Base-by-base conservation (phyloP, 2,113 vertebrate genomes). In the Dicentrarchus labrax region DNA sequence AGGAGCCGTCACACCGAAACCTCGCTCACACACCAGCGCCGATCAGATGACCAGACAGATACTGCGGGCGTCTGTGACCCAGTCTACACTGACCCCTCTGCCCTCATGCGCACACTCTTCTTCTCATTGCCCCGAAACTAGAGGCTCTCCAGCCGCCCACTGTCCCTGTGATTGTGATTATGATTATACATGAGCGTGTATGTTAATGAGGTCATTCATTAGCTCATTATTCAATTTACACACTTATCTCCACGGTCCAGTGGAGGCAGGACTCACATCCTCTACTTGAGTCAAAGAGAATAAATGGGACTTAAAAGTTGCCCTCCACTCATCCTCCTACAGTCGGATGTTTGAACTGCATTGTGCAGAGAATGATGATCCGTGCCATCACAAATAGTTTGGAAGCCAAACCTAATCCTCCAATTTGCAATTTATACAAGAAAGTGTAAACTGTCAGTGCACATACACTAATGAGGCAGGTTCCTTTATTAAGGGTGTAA, bases 1-100 rank as follows among this genome's bases (percentile, higher is more conserved):
- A 95, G 94, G 92, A 88, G 91, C 90, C 89, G 93, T 80, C 86
- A 67, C 72, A 50, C 71, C 38, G 6, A 67, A 65, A 62, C 10
- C 66, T 47, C 66, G 22, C 8, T 4, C 72, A 8, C 19, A 21
- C 53, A n/a, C n/a, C n/a, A n/a, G n/a, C n/a, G n/a, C n/a, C 53
- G 0, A 38, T 76, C 86, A 76, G 50, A 13, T 80, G 74, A 83
- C 68, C 78, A 21, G 47, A 19, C 59, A 2, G n/a, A 15, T 17
- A n/a, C 76, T 24, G 57, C 72, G 17, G 53, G 17, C 17, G 67
- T 74, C 47, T 66, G 72, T 17, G 70, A 41, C 17, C 51, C 6
- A 30, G 12, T 41, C 51, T 3, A 53, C 38, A 0, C 30, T 77
- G 83, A 84, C 87, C 90, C 72, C 90, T 72, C 57, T 89, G 62